Percentiles rank a stretch among this genome's conserved stretches.
These are phyloP conservation scores for Nesogale talazaci DNA, from an alignment of 2,113 vertebrate species.

Conservation along the genomic window DNA sequence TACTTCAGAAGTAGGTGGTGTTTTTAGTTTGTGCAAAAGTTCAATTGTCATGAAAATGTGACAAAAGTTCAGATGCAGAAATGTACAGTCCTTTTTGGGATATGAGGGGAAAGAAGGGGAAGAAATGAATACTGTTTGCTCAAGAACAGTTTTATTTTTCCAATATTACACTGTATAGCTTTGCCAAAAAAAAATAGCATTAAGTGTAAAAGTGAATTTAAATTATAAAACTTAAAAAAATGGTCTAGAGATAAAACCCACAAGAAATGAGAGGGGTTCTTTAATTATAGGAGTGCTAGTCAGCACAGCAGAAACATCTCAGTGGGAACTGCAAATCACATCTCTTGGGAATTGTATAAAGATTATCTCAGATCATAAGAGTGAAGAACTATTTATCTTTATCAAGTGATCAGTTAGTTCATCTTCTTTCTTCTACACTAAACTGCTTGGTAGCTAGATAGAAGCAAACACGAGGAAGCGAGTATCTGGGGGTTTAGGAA, in stretches of 20 bases:
- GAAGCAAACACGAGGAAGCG: constrained; percentile 42
- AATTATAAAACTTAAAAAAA: constrained; percentile 23
- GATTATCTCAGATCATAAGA: constrained; percentile 64
- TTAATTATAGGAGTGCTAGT: constrained; percentile 61
- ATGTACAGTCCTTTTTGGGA: constrained; percentile 32
- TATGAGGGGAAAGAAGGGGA: neutral
- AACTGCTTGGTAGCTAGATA: constrained; percentile 16
- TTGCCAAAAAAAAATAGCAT: constrained; percentile 56
- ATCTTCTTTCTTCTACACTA: constrained; percentile 62
- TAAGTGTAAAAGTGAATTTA: constrained; percentile 55
- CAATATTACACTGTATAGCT: neutral
- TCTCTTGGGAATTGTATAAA: constrained; percentile 57
- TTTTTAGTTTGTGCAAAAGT: constrained; percentile 42
- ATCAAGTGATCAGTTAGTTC: constrained; percentile 51
- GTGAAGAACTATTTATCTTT: constrained; percentile 55
- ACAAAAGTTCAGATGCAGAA: constrained; percentile 53
- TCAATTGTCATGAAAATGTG: constrained; percentile 36
- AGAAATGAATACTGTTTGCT: constrained; percentile 3
- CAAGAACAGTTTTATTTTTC: constrained; percentile 38
- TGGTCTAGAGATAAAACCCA: neutral
- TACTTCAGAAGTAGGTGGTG: constrained; percentile 25
- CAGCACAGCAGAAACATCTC: constrained; percentile 13
- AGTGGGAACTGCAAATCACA: constrained; percentile 65
- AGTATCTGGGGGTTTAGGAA: constrained; percentile 24
- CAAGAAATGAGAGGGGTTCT: constrained; percentile 50